These are phyloP conservation scores for Coturnix japonica DNA, from an alignment of 2,113 vertebrate species.

Conservation along the genomic window DNA sequence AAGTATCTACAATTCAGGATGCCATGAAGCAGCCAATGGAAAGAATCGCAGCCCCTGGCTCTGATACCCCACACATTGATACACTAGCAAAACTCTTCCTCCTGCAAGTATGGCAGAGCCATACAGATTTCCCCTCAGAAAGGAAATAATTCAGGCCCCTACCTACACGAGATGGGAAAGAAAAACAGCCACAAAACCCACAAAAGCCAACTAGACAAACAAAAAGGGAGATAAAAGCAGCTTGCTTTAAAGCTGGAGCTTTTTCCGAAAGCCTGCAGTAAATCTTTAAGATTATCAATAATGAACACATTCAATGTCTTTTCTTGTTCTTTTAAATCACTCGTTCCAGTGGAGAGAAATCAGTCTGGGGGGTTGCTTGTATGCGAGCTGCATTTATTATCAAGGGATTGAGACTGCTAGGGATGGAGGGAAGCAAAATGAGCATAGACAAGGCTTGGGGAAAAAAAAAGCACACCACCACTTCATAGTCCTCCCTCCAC, in stretches of 20 bases:
- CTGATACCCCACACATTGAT: accelerated
- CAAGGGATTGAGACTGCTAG: slow-evolving; percentile 38
- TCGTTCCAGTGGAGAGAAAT: slow-evolving; percentile 49
- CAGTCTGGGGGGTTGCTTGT: slow-evolving; percentile 56
- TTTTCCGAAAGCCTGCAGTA: slow-evolving; percentile 59
- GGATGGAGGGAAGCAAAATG: slow-evolving; percentile 39
- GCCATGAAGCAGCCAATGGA: accelerated
- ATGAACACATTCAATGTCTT: slow-evolving; percentile 64
- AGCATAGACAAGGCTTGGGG: slow-evolving; percentile 22
- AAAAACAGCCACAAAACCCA: slow-evolving; percentile 24
- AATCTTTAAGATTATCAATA: slow-evolving; percentile 70
- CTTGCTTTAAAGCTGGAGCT: slow-evolving; percentile 67
- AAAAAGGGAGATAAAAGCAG: slow-evolving; percentile 67
- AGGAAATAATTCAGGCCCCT: neutral
- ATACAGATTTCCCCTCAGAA: neutral
- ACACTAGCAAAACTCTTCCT: accelerated
- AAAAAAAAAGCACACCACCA: neutral
- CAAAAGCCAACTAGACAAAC: slow-evolving; percentile 70
- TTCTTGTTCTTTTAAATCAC: slow-evolving; percentile 57
- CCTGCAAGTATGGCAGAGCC: accelerated
- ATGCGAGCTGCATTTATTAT: slow-evolving; percentile 61
- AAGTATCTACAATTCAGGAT: neutral
- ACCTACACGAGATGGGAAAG: neutral
- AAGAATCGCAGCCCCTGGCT: accelerated
- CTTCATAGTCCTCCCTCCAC: neutral